Conservation (phyloP, 2,113 vertebrate genomes). For the Empidonax alnorum region DNA sequence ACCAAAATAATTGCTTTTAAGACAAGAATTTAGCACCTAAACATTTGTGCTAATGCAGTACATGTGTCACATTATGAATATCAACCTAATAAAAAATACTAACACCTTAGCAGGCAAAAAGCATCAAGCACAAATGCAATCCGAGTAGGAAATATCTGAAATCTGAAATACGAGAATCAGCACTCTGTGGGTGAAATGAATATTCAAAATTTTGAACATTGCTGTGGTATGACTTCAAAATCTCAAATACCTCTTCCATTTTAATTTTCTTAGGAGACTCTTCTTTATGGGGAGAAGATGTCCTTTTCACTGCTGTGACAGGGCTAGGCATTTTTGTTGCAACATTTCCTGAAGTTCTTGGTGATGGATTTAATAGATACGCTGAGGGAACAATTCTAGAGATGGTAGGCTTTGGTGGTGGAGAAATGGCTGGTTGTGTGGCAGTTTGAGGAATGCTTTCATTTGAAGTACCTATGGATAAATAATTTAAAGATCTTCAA, state of each 20-base stretch:
- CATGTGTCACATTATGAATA: fast-evolving
- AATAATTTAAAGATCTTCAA: slow-evolving; percentile 2
- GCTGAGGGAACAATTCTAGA: slow-evolving; percentile 77
- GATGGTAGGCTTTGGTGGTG: slow-evolving; percentile 79
- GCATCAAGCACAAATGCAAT: background rate
- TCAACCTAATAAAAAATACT: background rate
- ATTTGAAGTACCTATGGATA: slow-evolving; percentile 75
- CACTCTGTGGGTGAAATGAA: background rate
- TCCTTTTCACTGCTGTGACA: slow-evolving; percentile 76
- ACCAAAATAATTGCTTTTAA: background rate
- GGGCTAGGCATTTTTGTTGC: slow-evolving; percentile 79
- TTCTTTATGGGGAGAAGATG: slow-evolving; percentile 77
- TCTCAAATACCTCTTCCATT: slow-evolving; percentile 78
- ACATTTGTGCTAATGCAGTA: background rate
- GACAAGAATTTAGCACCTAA: background rate
- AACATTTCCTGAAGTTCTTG: slow-evolving; percentile 76
- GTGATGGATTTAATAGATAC: slow-evolving; percentile 77
- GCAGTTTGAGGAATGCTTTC: slow-evolving; percentile 84
- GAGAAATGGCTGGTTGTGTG: slow-evolving; percentile 75
- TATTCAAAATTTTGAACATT: background rate
- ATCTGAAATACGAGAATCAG: background rate
- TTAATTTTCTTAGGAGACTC: slow-evolving; percentile 81
- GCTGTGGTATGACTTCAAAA: background rate
- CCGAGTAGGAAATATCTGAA: background rate
- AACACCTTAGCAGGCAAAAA: background rate